Base-by-base conservation (phyloP, 1,140 invertebrate genomes). In the Campoletis sonorensis region DNA sequence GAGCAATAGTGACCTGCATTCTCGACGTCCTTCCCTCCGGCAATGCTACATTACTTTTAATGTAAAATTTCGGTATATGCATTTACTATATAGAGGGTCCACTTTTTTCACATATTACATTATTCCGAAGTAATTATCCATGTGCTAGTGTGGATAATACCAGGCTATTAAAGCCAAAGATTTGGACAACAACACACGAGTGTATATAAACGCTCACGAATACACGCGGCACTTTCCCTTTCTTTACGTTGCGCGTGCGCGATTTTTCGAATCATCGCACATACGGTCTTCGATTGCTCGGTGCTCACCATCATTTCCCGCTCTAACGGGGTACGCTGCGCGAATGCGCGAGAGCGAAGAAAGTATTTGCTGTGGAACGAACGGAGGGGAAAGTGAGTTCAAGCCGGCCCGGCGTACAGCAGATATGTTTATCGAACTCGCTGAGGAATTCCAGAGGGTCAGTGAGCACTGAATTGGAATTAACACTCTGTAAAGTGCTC, bases 11-110 rank as follows among this genome's bases (percentile, higher is more conserved):
- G 87, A 75, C 89, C 88, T 4, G 37, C 86, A 90, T 86, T 88
- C 89, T 88, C 84, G 83, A 80, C 87, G 89, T 89, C 88, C 88
- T 90, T 90, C 89, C 89, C 88, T 84, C 80, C 85, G 89, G 88
- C 89, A 89, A 89, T 89, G 86, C 82, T 89, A 86, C 84, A 83
- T 81, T 84, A 86, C 84, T 90, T 88, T 85, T 85, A 85, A 83
- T 37, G 79, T 78, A 72, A 18, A 23, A 27, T 27, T 72, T 27
- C 73, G 33, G 11, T 54, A 21, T 54, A n/a, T 54, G 49, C n/a
- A 18, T 54, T 54, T 3, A 21, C 4, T 54, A 54, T 11, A 8
- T 54, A 54, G 51, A 4, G 1, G 4, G 18, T 8, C 16, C 3
- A 51, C 5, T 8, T 54, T 54, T 54, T 16, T 54, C 27, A 54